A percentile compares a stretch with the other conserved stretches of the same genome.
These are phyloP conservation scores for Pachyseris speciosa DNA, from an alignment of 64 coral and sea anemone genomes.

Conservation along the genomic window DNA sequence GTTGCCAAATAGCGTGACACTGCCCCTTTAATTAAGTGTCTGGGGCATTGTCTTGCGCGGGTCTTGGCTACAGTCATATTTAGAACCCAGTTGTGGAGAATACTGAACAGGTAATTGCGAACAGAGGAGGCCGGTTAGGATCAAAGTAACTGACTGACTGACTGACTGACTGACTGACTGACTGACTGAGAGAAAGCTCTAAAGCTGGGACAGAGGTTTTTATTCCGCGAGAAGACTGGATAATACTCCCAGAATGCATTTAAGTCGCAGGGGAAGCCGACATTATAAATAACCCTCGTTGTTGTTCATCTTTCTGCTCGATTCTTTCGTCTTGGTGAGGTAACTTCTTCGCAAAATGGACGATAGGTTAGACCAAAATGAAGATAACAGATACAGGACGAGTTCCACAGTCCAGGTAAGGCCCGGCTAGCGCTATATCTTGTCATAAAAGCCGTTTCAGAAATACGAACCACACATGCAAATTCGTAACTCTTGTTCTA, in stretches of 20 bases:
- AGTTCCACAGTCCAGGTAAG: neutral
- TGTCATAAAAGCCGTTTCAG: neutral
- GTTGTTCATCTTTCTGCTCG: neutral
- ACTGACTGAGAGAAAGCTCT: too few relatives aligned
- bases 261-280: neutral
- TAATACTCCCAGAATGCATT: conserved; percentile 6
- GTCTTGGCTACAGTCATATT: too few relatives aligned
- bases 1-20: too few relatives aligned
- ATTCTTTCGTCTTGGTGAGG: neutral
- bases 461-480: neutral
- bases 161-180: too few relatives aligned
- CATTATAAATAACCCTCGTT: neutral
- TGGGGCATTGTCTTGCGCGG: too few relatives aligned
- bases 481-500: neutral
- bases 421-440: neutral
- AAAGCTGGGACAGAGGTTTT: too few relatives aligned
- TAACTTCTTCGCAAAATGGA: neutral
- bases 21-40: too few relatives aligned
- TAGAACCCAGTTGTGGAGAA: too few relatives aligned
- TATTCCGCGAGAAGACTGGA: conserved; percentile 1
- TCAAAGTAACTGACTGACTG: too few relatives aligned
- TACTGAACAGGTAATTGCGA: too few relatives aligned
- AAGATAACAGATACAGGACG: conserved; percentile 46
- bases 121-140: too few relatives aligned
- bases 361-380: conserved; percentile 19